Evolutionary conservation across 2,888 invertebrate genomes (phyloP), one percentile per base, ranked within the genome.

Genomic region (Blastobasis adustella): DNA sequence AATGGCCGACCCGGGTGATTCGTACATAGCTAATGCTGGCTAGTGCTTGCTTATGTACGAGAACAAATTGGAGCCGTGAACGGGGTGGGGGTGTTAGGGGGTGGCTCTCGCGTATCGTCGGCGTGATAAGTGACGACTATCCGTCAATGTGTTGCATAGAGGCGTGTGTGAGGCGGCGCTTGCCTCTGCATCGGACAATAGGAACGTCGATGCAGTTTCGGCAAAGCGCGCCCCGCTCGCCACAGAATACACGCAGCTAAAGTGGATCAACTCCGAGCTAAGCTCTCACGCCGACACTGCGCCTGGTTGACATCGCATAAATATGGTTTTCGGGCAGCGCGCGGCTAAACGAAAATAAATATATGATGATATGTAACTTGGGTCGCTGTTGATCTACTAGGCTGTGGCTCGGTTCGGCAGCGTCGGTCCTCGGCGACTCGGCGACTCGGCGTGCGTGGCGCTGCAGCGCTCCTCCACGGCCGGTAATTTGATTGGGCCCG

Each of bases 401-500:
- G 49, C 58, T 59, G 66, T 61, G 64, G 66, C 58, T 62, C 66
- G 69, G 69, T 53, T 62, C 65, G 65, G 56, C 63, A 65, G 65
- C 58, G 66, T 63, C 72, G 77, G 74, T 71, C 79, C 76, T 73
- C 66, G 71, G 67, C 76, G 69, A 79, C 76, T 73, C 66, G 71
- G 67, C 76, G 69, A 79, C 42, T 9, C 10, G 9, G 42, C 40
- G 9, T 40, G 79, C 79, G 77, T 79, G 78, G 71, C 76, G 69
- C 67, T 85, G 86, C 86, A 85, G 73, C 75, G 77, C 79, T 80
- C 79, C 79, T 81, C 80, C 70, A 73, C 71, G 77, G 82, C 72
- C 82, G 82, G 81, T 88, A 88, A 88, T 88, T 88, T 85, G 86
- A 87, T 88, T 88, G 86, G 87, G 73, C 81, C 79, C 76, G 80